Conservation (phyloP, 2,797 vertebrate species). For the Pseudochirops corinnae region DNA sequence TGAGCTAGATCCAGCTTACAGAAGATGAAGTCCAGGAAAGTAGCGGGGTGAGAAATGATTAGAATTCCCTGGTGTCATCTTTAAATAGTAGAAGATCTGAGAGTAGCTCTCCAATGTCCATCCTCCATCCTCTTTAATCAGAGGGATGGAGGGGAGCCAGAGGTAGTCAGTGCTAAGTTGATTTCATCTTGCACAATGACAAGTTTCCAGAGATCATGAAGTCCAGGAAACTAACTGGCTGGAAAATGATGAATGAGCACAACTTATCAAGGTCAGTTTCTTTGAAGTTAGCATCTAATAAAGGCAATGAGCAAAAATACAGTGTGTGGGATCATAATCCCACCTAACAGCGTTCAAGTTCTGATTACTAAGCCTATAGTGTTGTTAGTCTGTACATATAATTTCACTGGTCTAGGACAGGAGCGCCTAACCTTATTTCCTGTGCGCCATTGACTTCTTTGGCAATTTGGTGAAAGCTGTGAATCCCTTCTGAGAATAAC, state of each 20-base stretch:
- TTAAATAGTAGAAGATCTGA: no score
- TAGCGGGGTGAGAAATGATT: background rate
- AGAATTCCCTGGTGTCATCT: no score
- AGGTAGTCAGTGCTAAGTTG: background rate
- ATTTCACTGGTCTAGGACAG: background rate
- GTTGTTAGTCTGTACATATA: background rate
- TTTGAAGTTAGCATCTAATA: background rate
- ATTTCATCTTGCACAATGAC: background rate
- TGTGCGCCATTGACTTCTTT: background rate
- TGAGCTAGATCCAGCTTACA: background rate
- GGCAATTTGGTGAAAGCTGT: background rate
- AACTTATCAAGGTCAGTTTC: conserved; percentile 21
- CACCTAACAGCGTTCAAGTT: background rate
- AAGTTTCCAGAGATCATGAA: background rate
- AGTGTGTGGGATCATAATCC: background rate
- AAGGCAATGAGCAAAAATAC: background rate
- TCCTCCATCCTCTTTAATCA: no score
- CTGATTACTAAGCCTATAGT: background rate
- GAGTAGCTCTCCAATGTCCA: no score
- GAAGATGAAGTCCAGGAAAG: background rate
- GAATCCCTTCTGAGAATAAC: background rate
- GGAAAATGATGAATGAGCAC: background rate
- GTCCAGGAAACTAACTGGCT: background rate
- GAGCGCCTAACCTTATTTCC: background rate
- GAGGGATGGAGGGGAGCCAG: background rate